Evolutionary conservation across 2,888 invertebrate species (phyloP), one percentile per base, ranked within the genome.

Genomic region (Pollenia griseotomentosa): DNA sequence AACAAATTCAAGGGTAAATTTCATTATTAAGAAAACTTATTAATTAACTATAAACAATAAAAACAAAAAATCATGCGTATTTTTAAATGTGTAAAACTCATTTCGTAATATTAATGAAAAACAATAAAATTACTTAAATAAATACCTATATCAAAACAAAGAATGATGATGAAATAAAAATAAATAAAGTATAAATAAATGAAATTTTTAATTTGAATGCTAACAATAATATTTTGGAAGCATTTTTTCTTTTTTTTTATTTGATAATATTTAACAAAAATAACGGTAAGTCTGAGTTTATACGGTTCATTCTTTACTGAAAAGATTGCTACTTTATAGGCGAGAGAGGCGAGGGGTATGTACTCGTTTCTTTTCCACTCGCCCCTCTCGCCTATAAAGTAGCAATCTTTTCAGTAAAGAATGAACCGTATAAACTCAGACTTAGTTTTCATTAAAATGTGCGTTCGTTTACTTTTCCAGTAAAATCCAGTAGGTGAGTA

Each of bases 61-160:
- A 19, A 53, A 33, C 14, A 42, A 51, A 51, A 81, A 81, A 63
- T 61, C 23, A 65, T 68, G 59, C 86, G 65, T 83, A 86, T 83
- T 83, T 83, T 80, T 86, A 83, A 86, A 86, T 86, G 86, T 86
- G 86, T 83, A 86, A 73, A 85, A 78, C 78, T 75, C 74, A 86
- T 86, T 86, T 79, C 78, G 46, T 83, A 83, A 73, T 70, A 86
- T 59, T 73, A 79, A 83, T 73, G 57, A 83, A 73, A 66, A 83
- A 61, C 59, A 84, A 75, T 53, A 82, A 82, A 16, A 84, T 79
- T 68, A 78, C 59, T 66, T 78, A 78, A 70, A 82, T 86, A 79
- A 70, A 73, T 83, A 80, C 71, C 65, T 79, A 61, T 79, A 81
- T 51, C 55, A 77, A 71, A 82, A 81, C 16, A 66, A 66, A 66